Percentiles rank a stretch among this genome's conserved stretches.
These are phyloP conservation scores for Diabrotica undecimpunctata DNA, from an alignment of 1,140 invertebrate species.

Conservation along the genomic window DNA sequence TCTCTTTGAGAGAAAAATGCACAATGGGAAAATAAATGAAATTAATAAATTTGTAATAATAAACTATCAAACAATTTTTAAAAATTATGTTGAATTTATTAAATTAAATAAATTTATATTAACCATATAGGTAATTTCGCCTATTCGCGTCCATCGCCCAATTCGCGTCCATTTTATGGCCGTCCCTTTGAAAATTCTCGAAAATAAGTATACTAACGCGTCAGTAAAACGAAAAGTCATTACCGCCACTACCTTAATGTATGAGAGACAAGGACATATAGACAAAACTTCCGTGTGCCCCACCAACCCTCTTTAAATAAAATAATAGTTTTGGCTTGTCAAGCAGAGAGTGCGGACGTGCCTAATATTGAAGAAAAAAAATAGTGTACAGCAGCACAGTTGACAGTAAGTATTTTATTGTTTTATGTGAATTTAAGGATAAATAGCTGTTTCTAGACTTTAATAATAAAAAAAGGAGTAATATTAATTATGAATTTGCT, in stretches of 20 bases:
- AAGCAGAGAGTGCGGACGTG: not conserved
- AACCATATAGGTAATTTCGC: conserved; percentile 4
- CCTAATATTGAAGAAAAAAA: not conserved
- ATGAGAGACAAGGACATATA: conserved; percentile 1
- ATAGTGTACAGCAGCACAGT: not conserved
- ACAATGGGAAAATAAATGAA: no score
- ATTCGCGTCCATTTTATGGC: conserved; percentile 7
- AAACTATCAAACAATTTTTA: no score
- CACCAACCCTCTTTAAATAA: conserved; percentile 1
- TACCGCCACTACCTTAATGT: conserved; percentile 5
- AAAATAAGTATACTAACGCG: conserved; percentile 1
- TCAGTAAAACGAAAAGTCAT: conserved; percentile 2
- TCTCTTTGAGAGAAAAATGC: no score
- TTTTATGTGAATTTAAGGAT: conserved; percentile 8
- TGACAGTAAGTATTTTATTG: conserved; percentile 10
- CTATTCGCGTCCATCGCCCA: conserved; percentile 6
- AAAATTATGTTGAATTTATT: no score
- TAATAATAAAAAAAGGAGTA: no score
- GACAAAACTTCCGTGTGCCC: conserved; percentile 10
- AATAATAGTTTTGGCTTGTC: conserved; percentile 2
- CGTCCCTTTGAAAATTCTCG: not conserved
- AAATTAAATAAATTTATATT: no score
- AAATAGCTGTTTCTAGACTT: conserved; percentile 6
- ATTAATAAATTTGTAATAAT: no score
- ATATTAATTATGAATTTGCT: no score